Conservation (phyloP, 2,113 vertebrate species). For the Podiceps cristatus region DNA sequence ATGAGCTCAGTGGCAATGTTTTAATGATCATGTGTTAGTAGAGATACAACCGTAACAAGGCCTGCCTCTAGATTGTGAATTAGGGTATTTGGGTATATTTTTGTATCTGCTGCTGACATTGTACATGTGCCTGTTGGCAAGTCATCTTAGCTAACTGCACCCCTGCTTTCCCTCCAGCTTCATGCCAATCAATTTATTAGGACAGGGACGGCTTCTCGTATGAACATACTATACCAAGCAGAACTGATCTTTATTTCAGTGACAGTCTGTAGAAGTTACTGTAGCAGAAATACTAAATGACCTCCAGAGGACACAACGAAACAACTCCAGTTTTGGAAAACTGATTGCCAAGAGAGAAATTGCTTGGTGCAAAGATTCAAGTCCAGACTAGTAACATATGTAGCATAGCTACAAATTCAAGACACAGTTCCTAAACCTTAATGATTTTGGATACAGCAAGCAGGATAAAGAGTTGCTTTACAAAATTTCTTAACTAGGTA, state of each 20-base stretch:
- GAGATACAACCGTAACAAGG: not conserved
- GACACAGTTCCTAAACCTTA: not conserved
- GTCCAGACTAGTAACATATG: not conserved
- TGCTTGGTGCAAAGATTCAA: not conserved
- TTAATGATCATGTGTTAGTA: not conserved
- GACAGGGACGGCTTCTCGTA: not conserved
- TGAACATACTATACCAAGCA: not conserved
- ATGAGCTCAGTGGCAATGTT: not conserved
- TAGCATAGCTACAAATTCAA: not conserved
- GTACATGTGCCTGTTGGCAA: not conserved
- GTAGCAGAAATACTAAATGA: not conserved
- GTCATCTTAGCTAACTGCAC: not conserved
- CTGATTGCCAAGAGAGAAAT: not conserved
- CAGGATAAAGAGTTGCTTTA: not conserved
- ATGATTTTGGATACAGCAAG: not conserved
- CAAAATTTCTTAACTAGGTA: not conserved
- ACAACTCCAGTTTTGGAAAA: not conserved
- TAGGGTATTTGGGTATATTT: not conserved
- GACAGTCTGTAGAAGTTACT: not conserved
- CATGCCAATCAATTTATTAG: not conserved
- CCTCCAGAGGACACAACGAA: not conserved
- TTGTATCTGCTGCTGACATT: not conserved
- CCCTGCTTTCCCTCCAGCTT: not conserved
- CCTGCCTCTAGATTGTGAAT: not conserved
- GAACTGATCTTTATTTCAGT: not conserved